Evolutionary conservation across 2,113 vertebrate genomes (phyloP).

Genomic region (Neolamprologus hecqui): DNA sequence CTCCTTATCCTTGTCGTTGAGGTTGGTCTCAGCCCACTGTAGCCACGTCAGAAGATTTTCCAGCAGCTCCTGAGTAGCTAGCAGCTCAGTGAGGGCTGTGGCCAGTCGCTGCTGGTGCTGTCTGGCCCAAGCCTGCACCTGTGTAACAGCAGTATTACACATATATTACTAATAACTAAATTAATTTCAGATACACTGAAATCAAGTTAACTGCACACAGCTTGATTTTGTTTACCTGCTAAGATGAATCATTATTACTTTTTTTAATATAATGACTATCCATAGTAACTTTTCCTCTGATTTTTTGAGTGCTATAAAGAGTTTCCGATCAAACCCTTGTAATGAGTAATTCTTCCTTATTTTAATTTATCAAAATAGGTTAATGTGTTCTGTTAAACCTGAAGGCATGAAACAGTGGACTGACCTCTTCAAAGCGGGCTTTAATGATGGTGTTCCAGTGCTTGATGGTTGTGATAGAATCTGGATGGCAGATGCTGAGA

Average conservation of each 20-base stretch:
- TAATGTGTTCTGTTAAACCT: not conserved
- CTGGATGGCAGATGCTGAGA: slow-evolving; percentile 90
- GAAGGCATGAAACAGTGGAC: slow-evolving; percentile 29
- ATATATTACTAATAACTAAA: not conserved
- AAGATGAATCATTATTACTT: not conserved
- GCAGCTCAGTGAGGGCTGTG: slow-evolving; percentile 81
- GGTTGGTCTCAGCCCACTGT: slow-evolving; percentile 91
- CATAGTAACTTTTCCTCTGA: not conserved
- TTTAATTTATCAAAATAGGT: not conserved
- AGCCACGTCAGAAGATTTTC: slow-evolving; percentile 90
- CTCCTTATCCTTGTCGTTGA: slow-evolving; percentile 89
- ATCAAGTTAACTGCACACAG: too few species aligned
- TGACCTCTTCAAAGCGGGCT: slow-evolving; percentile 96
- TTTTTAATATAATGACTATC: not conserved
- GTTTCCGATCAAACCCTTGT: not conserved
- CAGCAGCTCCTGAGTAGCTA: slow-evolving; percentile 86
- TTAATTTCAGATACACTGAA: not conserved
- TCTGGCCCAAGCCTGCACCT: slow-evolving; percentile 94
- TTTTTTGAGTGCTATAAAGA: not conserved
- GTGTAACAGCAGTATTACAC: slow-evolving; percentile 36
- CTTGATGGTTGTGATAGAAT: slow-evolving; percentile 96
- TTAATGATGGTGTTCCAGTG: slow-evolving; percentile 99
- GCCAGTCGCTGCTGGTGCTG: slow-evolving; percentile 91
- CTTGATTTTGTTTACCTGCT: not conserved
- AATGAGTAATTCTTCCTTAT: not conserved